phyloP scores from a whole-genome alignment of 2,113 vertebrate genomes.

The Ochotona princeps region DNA sequence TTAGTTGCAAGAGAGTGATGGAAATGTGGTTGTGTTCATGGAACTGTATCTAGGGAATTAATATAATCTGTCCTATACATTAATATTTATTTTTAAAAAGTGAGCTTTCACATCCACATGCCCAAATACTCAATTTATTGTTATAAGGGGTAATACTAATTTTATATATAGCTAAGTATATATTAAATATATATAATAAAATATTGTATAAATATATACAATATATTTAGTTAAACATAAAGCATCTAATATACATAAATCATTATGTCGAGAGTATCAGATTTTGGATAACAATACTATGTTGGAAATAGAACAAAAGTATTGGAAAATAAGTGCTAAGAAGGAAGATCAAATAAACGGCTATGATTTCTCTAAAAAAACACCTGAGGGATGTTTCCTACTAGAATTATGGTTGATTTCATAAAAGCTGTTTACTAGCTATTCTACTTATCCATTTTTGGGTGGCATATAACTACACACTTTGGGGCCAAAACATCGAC shows the following conservation, averaged over 20 bases:
- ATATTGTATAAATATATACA: too few species aligned
- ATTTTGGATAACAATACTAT: slow-evolving; percentile 6
- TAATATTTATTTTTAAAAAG: background rate
- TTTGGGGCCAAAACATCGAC: background rate
- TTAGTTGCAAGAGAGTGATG: background rate
- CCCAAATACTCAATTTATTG: slow-evolving; percentile 2
- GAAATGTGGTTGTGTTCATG: too few species aligned
- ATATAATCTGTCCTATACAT: too few species aligned
- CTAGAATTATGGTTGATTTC: slow-evolving; percentile 33
- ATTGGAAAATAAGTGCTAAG: slow-evolving; percentile 38
- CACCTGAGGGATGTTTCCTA: background rate
- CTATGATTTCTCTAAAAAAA: slow-evolving; percentile 27
- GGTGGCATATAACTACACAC: background rate
- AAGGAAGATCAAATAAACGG: slow-evolving; percentile 26
- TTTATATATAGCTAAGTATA: background rate
- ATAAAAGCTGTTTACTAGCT: background rate
- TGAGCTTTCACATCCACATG: background rate
- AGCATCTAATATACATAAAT: background rate
- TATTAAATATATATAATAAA: too few species aligned
- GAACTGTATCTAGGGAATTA: too few species aligned
- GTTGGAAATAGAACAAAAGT: slow-evolving; percentile 27
- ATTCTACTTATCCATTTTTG: background rate
- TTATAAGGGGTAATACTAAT: background rate
- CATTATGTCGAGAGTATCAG: background rate
- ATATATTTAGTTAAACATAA: background rate